Conservation (phyloP, 2,888 invertebrate genomes). For the Noctua pronuba region DNA sequence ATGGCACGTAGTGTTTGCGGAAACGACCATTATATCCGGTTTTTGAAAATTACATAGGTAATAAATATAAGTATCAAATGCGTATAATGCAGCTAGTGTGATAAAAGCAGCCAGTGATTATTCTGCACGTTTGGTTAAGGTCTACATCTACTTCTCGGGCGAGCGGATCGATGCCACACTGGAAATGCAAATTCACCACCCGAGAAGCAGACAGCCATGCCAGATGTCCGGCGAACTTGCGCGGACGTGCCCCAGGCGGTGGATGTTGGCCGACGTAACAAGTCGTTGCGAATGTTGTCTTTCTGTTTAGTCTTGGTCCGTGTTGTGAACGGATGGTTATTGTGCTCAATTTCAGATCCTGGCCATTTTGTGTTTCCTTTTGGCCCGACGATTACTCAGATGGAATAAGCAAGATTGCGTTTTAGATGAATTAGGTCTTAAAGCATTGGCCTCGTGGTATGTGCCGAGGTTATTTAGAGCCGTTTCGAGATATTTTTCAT, state of each 20-base stretch:
- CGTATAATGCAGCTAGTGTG: neutral
- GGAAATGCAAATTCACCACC: neutral
- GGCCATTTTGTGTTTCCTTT: neutral
- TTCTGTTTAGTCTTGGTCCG: neutral
- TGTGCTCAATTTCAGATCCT: neutral
- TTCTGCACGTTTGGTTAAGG: neutral
- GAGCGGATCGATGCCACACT: neutral
- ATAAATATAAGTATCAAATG: too few species aligned
- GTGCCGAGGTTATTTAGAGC: neutral
- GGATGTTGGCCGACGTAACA: neutral
- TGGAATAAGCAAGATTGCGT: too few species aligned
- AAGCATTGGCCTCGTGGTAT: too few species aligned
- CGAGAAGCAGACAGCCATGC: neutral
- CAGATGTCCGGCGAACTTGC: neutral
- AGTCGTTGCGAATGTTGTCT: neutral
- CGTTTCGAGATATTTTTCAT: neutral
- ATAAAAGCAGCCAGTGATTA: neutral
- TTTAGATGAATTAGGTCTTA: too few species aligned
- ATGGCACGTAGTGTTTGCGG: neutral
- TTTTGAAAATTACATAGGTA: too few species aligned
- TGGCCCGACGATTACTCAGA: neutral
- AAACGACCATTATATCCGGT: too few species aligned
- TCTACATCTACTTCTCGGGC: neutral
- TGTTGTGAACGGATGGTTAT: neutral
- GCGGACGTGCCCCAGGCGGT: neutral